These are phyloP conservation scores for Diuraphis noxia DNA, from an alignment of 1,140 invertebrate species.

Conservation along the genomic window DNA sequence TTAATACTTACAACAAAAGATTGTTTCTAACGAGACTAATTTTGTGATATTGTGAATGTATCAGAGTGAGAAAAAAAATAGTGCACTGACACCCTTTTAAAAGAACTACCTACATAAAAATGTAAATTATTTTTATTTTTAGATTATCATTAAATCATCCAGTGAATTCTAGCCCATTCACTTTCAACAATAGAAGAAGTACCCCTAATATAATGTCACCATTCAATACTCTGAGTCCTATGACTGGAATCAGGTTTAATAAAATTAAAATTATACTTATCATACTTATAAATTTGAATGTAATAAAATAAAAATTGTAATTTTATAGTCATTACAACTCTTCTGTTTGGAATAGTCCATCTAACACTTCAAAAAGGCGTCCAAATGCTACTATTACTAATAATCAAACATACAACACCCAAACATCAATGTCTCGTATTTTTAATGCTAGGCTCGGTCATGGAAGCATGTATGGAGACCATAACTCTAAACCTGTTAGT, in stretches of 20 bases:
- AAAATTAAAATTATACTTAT: neutral
- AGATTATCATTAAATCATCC: slow-evolving; percentile 41
- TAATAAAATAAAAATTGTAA: neutral
- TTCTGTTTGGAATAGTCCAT: slow-evolving; percentile 38
- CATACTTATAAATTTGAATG: neutral
- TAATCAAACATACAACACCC: slow-evolving; percentile 33
- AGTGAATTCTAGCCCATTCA: slow-evolving; percentile 42
- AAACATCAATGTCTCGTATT: slow-evolving; percentile 52
- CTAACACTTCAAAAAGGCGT: slow-evolving; percentile 24
- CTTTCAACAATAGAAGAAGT: slow-evolving; percentile 44
- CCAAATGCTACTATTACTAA: slow-evolving; percentile 43
- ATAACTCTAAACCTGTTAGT: slow-evolving; percentile 70
- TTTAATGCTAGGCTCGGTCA: slow-evolving; percentile 56
- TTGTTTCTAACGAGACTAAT: neutral
- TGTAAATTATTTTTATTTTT: neutral
- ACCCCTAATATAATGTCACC: slow-evolving; percentile 48
- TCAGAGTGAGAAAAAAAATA: neutral
- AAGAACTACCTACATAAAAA: neutral
- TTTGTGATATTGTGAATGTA: neutral
- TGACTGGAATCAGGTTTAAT: slow-evolving; percentile 46
- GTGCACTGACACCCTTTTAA: neutral
- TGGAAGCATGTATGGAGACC: slow-evolving; percentile 56
- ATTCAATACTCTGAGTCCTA: slow-evolving; percentile 41
- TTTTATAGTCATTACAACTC: slow-evolving; percentile 42
- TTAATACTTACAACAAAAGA: neutral